phyloP scores from a whole-genome alignment of 92 coral and sea anemone genomes.

The Zoanthus sociatus region DNA sequence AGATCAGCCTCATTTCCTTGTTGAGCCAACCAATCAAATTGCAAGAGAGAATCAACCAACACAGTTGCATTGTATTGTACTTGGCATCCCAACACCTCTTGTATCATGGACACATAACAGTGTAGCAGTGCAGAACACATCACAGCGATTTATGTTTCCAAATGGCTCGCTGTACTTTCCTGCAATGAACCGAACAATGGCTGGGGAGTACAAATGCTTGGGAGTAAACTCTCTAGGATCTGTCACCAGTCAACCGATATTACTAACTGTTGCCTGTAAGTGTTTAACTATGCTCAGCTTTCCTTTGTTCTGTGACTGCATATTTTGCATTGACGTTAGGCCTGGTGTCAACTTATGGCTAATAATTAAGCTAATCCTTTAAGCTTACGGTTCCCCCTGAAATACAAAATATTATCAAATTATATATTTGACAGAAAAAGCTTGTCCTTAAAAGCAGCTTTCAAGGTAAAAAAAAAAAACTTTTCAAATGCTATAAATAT shows the following conservation, averaged over 20 bases:
- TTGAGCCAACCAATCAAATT: conserved; percentile 80
- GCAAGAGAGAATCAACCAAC: conserved; percentile 70
- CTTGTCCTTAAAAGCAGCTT: too few relatives aligned
- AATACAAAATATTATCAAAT: too few relatives aligned
- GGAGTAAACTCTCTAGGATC: conserved; percentile 82
- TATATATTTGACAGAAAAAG: too few relatives aligned
- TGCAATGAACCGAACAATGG: conserved; percentile 63
- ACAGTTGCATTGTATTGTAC: conserved; percentile 79
- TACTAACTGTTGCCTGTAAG: conserved; percentile 95
- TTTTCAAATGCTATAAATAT: too few relatives aligned
- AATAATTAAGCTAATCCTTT: too few relatives aligned
- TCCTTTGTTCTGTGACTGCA: background rate
- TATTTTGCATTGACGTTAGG: too few relatives aligned
- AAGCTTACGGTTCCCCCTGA: too few relatives aligned
- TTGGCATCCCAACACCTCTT: conserved; percentile 87
- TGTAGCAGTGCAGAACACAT: conserved; percentile 54
- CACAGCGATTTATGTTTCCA: conserved; percentile 66
- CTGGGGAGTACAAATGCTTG: conserved; percentile 86
- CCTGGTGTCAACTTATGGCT: too few relatives aligned
- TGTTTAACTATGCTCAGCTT: background rate
- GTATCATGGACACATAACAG: conserved; percentile 83
- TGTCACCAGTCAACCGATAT: conserved; percentile 72
- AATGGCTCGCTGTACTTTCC: conserved; percentile 90
- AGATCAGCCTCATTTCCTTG: conserved; percentile 85
- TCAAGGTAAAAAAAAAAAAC: too few relatives aligned